Conservation (phyloP, 1,140 invertebrate species). For the Ostrea denselamellosa region DNA sequence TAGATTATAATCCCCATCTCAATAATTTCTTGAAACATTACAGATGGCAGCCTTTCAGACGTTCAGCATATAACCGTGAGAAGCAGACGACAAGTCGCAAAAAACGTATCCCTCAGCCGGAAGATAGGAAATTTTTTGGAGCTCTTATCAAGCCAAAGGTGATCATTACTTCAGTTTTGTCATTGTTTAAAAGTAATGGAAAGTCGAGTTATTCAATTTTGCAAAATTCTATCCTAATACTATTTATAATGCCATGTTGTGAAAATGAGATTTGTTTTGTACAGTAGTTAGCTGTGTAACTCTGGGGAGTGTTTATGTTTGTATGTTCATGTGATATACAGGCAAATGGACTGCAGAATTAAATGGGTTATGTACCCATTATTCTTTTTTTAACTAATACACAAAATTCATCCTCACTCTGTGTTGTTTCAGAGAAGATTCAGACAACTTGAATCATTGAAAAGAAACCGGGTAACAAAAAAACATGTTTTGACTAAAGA, state of each 20-base stretch:
- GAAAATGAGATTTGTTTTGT: background rate
- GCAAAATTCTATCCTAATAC: background rate
- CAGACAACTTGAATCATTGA: constrained; percentile 20
- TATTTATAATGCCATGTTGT: background rate
- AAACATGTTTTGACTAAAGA: constrained; percentile 6
- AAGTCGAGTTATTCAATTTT: too few species aligned
- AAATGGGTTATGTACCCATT: background rate
- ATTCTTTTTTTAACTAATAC: background rate
- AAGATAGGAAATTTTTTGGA: constrained; percentile 76
- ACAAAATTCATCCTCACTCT: background rate
- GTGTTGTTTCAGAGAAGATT: constrained; percentile 25
- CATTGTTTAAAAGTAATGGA: too few species aligned
- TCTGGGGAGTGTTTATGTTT: background rate
- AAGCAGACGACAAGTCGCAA: constrained; percentile 30
- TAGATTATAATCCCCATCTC: too few species aligned
- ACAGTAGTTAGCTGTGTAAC: background rate
- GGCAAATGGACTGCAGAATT: background rate
- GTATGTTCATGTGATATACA: background rate
- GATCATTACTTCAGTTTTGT: constrained; percentile 8
- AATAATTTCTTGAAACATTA: constrained; percentile 34
- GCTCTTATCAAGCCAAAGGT: constrained; percentile 76
- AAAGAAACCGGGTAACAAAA: constrained; percentile 27
- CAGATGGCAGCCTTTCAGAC: constrained; percentile 74
- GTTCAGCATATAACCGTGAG: constrained; percentile 70
- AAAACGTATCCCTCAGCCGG: constrained; percentile 50